phyloP scores from a whole-genome alignment of 1,140 invertebrate species.

The Scaptodrosophila lebanonensis region DNA sequence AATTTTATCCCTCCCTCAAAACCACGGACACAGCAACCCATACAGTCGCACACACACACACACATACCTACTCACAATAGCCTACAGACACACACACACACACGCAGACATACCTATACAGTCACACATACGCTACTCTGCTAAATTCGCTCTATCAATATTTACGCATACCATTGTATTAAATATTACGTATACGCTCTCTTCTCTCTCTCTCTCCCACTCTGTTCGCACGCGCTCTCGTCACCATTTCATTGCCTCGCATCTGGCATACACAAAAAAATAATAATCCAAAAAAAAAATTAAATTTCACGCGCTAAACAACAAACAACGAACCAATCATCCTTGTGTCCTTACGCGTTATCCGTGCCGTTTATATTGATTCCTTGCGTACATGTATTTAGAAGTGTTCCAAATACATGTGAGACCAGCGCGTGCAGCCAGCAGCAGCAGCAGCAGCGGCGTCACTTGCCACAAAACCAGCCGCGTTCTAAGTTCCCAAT shows the following conservation, averaged over 20 bases:
- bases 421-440: constrained; percentile 21
- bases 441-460: constrained; percentile 17
- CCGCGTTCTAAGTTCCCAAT: too few relatives aligned
- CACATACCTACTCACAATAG: constrained; percentile 16
- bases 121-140: constrained; percentile 10
- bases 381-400: too few relatives aligned
- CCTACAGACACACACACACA: constrained; percentile 3
- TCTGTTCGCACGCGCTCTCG: too few relatives aligned
- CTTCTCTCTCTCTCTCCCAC: constrained; percentile 19
- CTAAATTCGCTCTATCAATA: constrained; percentile 62
- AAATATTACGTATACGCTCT: constrained; percentile 64
- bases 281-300: constrained; percentile 1
- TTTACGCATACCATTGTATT: constrained; percentile 68
- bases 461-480: constrained; percentile 34
- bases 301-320: constrained; percentile 6
- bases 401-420: constrained; percentile 49
- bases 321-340: constrained; percentile 2
- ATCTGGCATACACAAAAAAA: constrained; percentile 16
- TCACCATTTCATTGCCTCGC: too few relatives aligned
- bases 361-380: too few relatives aligned
- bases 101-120: constrained; percentile 11
- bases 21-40: background rate
- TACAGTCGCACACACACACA: constrained; percentile 7
- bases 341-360: background rate
- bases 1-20: constrained; percentile 6